Evolutionary conservation across 2,888 invertebrate species (phyloP).

Genomic region (Barypeithes pellucidus): DNA sequence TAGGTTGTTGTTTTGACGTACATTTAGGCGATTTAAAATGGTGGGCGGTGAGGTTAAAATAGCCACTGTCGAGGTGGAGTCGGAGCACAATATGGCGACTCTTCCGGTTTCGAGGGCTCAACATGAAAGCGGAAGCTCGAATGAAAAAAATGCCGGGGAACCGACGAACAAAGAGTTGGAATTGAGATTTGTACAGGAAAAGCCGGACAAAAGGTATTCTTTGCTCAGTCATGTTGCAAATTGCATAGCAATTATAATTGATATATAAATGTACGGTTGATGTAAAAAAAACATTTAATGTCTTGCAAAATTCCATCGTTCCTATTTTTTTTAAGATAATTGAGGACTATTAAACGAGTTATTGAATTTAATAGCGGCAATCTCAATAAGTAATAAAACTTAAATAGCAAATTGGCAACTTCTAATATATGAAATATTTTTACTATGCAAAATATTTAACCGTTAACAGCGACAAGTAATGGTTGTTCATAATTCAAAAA

Average conservation of each 20-base stretch:
- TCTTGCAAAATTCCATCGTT: neutral
- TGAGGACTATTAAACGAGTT: no score
- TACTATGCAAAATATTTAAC: no score
- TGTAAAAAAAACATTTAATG: neutral
- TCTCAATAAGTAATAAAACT: no score
- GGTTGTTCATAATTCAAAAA: no score
- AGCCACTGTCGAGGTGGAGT: slow-evolving; percentile 90
- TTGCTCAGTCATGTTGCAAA: slow-evolving; percentile 23
- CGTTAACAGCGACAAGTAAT: no score
- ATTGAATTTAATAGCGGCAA: no score
- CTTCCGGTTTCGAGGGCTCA: slow-evolving; percentile 86
- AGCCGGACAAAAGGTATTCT: slow-evolving; percentile 86
- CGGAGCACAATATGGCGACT: slow-evolving; percentile 92
- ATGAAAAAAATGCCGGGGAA: slow-evolving; percentile 83
- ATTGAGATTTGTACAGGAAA: slow-evolving; percentile 87
- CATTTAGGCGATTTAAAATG: slow-evolving; percentile 28
- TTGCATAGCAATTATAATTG: slow-evolving; percentile 1
- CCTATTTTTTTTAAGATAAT: no score
- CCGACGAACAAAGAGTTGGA: slow-evolving; percentile 91
- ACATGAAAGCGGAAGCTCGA: slow-evolving; percentile 73
- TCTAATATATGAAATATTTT: no score
- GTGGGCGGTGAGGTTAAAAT: slow-evolving; percentile 74
- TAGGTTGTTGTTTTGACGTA: slow-evolving; percentile 31
- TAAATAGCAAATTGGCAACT: no score
- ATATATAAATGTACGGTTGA: neutral